Conservation (phyloP, 2,113 vertebrate genomes). For the Corythoichthys haematopterus region DNA sequence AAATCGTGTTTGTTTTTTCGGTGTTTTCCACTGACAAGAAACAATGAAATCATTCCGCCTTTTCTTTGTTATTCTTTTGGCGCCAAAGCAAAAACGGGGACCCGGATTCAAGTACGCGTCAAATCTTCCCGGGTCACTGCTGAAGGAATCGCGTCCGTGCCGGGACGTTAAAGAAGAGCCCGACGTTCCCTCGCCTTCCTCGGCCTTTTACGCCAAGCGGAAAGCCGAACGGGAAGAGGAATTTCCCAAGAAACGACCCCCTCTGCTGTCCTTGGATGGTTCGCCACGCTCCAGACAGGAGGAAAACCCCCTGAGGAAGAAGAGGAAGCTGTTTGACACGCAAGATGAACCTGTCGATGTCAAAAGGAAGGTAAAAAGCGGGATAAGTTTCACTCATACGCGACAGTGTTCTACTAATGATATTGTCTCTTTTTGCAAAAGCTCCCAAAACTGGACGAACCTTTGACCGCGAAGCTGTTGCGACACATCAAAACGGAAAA, state of each 20-base stretch:
- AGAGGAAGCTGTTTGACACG: constrained; percentile 87
- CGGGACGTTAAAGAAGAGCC: constrained; percentile 84
- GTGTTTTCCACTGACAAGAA: constrained; percentile 50
- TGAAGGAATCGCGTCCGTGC: constrained; percentile 86
- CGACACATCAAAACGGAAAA: constrained; percentile 85
- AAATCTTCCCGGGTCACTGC: constrained; percentile 90
- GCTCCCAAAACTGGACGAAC: constrained; percentile 78
- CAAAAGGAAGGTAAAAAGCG: constrained; percentile 79
- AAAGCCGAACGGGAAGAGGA: constrained; percentile 84
- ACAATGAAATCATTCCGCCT: constrained; percentile 81
- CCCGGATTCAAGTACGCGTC: constrained; percentile 97
- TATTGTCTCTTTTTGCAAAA: constrained; percentile 71
- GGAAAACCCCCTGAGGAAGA: constrained; percentile 84
- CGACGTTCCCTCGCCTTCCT: constrained; percentile 53
- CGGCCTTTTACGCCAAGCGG: constrained; percentile 66
- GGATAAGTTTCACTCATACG: neutral
- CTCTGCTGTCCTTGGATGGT: constrained; percentile 65
- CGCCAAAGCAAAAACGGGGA: constrained; percentile 98
- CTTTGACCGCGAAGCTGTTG: constrained; percentile 74
- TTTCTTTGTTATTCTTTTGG: constrained; percentile 78
- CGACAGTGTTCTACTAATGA: neutral
- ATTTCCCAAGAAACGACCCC: constrained; percentile 77
- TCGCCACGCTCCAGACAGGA: constrained; percentile 77
- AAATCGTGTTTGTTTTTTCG: neutral
- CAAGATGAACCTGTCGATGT: constrained; percentile 78